Evolutionary conservation across 1,140 invertebrate genomes (phyloP), one percentile per base, ranked within the genome.

Genomic region (Chymomyza costata): DNA sequence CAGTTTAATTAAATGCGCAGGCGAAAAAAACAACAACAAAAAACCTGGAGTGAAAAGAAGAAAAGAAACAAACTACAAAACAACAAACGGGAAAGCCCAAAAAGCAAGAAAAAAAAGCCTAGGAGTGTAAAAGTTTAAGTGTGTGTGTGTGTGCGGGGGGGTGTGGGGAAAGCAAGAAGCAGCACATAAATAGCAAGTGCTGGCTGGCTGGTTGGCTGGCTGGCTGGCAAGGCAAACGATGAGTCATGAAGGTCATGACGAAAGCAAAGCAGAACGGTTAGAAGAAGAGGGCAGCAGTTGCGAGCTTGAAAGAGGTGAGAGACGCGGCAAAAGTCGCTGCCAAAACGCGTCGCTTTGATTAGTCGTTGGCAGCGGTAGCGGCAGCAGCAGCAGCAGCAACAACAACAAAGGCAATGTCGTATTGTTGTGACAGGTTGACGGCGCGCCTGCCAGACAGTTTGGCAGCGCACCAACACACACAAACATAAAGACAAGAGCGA

Each of bases 161-260:
- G n/a, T n/a, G n/a, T n/a, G n/a, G n/a, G n/a, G n/a, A n/a, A n/a
- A n/a, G n/a, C n/a, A n/a, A n/a, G n/a, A n/a, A n/a, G n/a, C n/a
- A n/a, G n/a, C n/a, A n/a, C n/a, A n/a, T n/a, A n/a, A n/a, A n/a
- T n/a, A n/a, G n/a, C n/a, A n/a, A n/a, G n/a, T n/a, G n/a, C n/a
- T n/a, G n/a, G n/a, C n/a, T n/a, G n/a, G n/a, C n/a, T n/a, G n/a
- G n/a, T n/a, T n/a, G n/a, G n/a, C n/a, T n/a, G n/a, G 7, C 0
- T 30, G 39, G 32, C 32, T 13, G 47, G 39, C 56, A 61, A 58
- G 25, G 15, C 40, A 56, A 78, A 67, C 74, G 81, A 83, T 83
- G 81, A 83, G 81, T 83, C 81, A 83, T 83, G 81, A 83, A 83
- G 81, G 81, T 83, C 81, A 83, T 83, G 81, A 83, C 81, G 81